phyloP scores from a whole-genome alignment of 2,888 invertebrate genomes.

The Aquatica leii region DNA sequence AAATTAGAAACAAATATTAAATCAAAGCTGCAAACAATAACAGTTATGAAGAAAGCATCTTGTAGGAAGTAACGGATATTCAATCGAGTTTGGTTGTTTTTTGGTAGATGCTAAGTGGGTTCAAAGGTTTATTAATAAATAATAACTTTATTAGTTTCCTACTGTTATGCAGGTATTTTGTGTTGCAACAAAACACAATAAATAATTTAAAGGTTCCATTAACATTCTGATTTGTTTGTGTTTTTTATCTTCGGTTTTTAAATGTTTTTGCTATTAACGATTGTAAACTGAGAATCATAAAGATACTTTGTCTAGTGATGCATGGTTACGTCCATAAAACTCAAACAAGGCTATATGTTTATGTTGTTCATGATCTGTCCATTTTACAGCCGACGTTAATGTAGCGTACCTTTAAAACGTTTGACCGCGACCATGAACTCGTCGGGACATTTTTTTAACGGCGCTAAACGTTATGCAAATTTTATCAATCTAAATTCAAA shows the following conservation, averaged over 20 bases:
- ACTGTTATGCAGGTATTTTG: not conserved
- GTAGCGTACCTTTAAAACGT: slow-evolving; percentile 21
- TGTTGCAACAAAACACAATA: not conserved
- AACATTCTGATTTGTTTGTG: no score
- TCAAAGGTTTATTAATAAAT: slow-evolving; percentile 1
- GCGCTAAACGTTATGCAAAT: no score
- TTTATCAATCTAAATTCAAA: no score
- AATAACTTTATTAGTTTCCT: slow-evolving; percentile 7
- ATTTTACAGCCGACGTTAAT: slow-evolving; percentile 26
- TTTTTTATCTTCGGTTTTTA: no score
- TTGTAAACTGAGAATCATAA: slow-evolving; percentile 22
- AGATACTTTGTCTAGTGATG: slow-evolving; percentile 27
- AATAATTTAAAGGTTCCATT: not conserved
- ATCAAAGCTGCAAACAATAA: no score
- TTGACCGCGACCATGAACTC: slow-evolving; percentile 28
- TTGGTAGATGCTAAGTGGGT: no score
- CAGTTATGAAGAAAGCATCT: no score
- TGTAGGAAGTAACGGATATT: no score
- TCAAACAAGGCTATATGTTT: slow-evolving; percentile 21
- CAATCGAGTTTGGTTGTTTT: no score
- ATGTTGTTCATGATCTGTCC: slow-evolving; percentile 30
- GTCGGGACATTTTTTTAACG: slow-evolving; percentile 13
- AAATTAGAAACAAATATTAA: no score
- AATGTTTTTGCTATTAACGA: slow-evolving; percentile 16
- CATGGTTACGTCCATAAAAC: slow-evolving; percentile 27